phyloP scores from a whole-genome alignment of 2,113 vertebrate species.

The Pycnonotus jocosus region DNA sequence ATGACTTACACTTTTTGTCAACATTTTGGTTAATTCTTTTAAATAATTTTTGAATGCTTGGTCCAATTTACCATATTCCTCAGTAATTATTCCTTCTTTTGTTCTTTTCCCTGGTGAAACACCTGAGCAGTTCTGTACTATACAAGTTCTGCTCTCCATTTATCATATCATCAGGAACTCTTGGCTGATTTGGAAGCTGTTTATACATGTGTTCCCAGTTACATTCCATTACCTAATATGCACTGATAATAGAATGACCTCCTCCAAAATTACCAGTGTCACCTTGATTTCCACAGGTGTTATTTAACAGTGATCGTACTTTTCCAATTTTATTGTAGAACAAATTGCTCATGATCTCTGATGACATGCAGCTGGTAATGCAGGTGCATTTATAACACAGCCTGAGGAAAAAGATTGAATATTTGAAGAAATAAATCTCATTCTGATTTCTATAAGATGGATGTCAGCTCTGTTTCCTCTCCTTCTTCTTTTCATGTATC shows the following conservation, averaged over 20 bases:
- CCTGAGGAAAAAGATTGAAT: not conserved
- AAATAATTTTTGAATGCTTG: not conserved
- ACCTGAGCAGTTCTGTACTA: not conserved
- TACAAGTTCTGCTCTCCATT: not conserved
- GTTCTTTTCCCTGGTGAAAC: not conserved
- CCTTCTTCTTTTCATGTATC: not conserved
- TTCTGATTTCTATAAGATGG: not conserved
- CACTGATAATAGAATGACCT: slow-evolving; percentile 1
- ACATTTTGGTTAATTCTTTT: not conserved
- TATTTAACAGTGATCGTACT: slow-evolving; percentile 8
- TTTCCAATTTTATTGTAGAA: slow-evolving; percentile 6
- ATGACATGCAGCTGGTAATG: not conserved
- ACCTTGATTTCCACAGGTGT: slow-evolving; percentile 5
- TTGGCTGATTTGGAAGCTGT: not conserved
- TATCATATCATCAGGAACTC: not conserved
- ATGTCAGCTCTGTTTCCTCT: not conserved
- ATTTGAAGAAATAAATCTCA: not conserved
- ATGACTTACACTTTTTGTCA: not conserved
- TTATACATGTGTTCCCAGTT: not conserved
- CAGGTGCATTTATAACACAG: not conserved
- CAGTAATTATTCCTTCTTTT: not conserved
- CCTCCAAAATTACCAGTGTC: not conserved
- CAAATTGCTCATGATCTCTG: slow-evolving; percentile 11
- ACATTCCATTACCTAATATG: not conserved
- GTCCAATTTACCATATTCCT: not conserved